These are phyloP conservation scores for Apogon hyalosoma DNA, from an alignment of 2,797 vertebrate genomes.

Conservation along the genomic window DNA sequence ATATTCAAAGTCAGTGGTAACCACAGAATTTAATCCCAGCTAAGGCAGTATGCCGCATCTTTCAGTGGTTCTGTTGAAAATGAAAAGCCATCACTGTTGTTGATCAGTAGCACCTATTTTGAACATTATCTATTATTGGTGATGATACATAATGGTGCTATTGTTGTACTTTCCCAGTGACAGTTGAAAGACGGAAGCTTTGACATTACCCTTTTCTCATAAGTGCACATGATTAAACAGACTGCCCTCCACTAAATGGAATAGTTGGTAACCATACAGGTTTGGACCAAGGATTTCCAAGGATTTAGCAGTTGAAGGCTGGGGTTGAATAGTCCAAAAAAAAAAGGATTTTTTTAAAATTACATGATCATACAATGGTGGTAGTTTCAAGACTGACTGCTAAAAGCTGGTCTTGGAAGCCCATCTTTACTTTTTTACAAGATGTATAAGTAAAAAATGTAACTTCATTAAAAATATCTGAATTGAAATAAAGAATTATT, in stretches of 20 bases:
- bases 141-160: neutral
- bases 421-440: no score
- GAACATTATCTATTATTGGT: neutral
- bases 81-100: neutral
- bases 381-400: no score
- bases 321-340: no score
- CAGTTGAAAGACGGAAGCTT: constrained; percentile 9
- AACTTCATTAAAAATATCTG: no score
- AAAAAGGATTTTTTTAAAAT: no score
- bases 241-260: neutral
- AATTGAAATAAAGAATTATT: no score
- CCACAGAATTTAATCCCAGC: constrained; percentile 6
- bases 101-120: neutral
- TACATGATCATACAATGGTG: no score
- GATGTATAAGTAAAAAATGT: no score
- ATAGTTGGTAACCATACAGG: no score
- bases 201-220: constrained; percentile 1
- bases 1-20: constrained; percentile 58
- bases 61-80: constrained; percentile 15
- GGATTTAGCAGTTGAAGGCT: no score
- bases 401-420: no score
- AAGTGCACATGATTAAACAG: neutral
- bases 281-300: neutral
- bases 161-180: constrained; percentile 11
- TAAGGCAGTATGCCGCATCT: constrained; percentile 24